Evolutionary conservation across 2,797 vertebrate species (phyloP), one percentile per base, ranked within the genome.

Genomic region (Sebastolobus alascanus): DNA sequence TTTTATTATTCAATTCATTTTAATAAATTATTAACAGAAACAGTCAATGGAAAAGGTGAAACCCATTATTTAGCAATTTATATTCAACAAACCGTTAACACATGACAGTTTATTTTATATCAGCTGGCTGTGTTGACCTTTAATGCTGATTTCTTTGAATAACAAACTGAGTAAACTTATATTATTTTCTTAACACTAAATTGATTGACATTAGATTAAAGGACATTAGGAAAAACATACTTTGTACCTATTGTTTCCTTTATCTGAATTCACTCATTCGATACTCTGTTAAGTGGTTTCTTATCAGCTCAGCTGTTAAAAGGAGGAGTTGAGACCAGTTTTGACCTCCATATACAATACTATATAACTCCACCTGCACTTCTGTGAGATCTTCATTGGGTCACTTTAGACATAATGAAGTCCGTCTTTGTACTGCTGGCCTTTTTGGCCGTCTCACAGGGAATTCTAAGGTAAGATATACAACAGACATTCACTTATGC

Each of bases 371-470:
- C 29, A 12, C 11, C 38, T 46, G 27, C 37, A 50, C 40, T 22
- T n/a, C 33, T 50, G 14, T 35, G 31, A 61, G 25, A n/a, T 35
- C 27, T n/a, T 25, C 5, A 18, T 63, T 43, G 14, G 14, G 18
- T 37, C 50, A 25, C 8, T 43, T 56, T 71, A 55, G 25, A 75
- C 55, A 64, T 37, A 20, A 89, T 89, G 84, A 88, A 82, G 85
- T 75, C 55, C 31, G 72, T 33, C 35, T 55, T 84, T 22, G 40
- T 75, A 33, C 2, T 81, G 13, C 25, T 66, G 60, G 40, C 38
- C 25, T 66, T 81, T n/a, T 0, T 81, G 54, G 40, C 79, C 1
- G 8, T 60, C 7, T 71, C 79, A 8, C n/a, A 43, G 54, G 73
- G 31, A n/a, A 29, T 82, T n/a, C 8, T 82, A 25, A 67, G 73